These are phyloP conservation scores for Limanda limanda DNA, from an alignment of 2,113 vertebrate species.

Conservation along the genomic window DNA sequence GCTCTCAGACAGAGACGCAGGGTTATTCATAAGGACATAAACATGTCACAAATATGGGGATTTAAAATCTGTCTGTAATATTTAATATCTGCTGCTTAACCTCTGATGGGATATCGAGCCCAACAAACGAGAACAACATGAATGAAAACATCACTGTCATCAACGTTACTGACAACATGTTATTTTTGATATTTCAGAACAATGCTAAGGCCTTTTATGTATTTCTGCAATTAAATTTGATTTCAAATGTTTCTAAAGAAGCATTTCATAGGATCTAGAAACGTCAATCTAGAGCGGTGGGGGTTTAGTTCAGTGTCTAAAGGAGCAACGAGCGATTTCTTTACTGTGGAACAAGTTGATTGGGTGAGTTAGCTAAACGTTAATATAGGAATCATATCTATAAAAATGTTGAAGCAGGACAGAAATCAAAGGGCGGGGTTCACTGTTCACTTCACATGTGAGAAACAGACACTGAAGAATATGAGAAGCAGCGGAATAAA, in stretches of 20 bases:
- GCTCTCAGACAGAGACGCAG: not conserved
- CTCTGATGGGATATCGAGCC: not conserved
- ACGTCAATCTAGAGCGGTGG: no score
- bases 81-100: constrained; percentile 12
- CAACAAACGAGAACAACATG: constrained; percentile 9
- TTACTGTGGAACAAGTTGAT: no score
- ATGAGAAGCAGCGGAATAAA: no score
- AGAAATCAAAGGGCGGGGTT: not conserved
- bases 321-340: no score
- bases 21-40: constrained; percentile 16
- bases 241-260: not conserved
- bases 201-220: not conserved
- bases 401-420: no score
- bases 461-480: no score
- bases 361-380: not conserved
- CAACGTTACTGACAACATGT: not conserved
- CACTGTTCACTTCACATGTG: no score
- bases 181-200: not conserved
- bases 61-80: constrained; percentile 14
- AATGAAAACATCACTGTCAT: not conserved
- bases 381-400: not conserved
- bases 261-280: no score
- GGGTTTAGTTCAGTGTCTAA: no score
- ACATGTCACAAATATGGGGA: constrained; percentile 6
- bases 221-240: not conserved